These are phyloP conservation scores for Halesus radiatus DNA, from an alignment of 1,140 invertebrate genomes.

Conservation along the genomic window DNA sequence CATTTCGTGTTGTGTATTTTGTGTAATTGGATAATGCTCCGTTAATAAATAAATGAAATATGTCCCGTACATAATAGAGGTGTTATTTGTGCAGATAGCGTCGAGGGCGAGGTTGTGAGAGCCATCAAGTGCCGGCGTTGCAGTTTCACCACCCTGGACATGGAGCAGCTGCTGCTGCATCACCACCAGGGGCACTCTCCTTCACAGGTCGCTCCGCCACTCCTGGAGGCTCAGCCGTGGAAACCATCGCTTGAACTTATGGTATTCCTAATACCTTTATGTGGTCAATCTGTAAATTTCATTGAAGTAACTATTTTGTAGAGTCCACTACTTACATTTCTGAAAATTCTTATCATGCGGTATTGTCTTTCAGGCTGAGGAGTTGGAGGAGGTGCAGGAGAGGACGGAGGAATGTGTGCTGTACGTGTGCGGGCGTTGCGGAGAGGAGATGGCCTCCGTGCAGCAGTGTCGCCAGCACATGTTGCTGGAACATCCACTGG, in stretches of 20 bases:
- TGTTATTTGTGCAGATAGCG: no score
- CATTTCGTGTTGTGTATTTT: no score
- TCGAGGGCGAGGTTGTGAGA: no score
- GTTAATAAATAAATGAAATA: no score
- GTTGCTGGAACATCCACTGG: not conserved
- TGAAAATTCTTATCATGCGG: no score
- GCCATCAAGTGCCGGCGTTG: not conserved
- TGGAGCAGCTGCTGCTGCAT: not conserved
- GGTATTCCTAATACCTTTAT: not conserved
- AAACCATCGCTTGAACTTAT: not conserved
- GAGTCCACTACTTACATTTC: no score
- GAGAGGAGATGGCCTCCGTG: not conserved
- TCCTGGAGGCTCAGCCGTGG: not conserved
- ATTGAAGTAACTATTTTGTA: no score
- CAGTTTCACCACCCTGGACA: not conserved
- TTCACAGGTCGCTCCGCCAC: not conserved
- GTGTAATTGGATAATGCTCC: no score
- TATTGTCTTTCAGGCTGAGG: not conserved
- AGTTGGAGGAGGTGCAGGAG: not conserved
- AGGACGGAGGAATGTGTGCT: not conserved
- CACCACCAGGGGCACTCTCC: not conserved
- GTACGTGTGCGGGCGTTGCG: conserved; percentile 27
- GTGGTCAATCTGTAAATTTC: no score
- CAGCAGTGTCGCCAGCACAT: conserved; percentile 13
- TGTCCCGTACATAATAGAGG: no score